Conservation (phyloP, 2,797 vertebrate species). For the Anguilla anguilla region DNA sequence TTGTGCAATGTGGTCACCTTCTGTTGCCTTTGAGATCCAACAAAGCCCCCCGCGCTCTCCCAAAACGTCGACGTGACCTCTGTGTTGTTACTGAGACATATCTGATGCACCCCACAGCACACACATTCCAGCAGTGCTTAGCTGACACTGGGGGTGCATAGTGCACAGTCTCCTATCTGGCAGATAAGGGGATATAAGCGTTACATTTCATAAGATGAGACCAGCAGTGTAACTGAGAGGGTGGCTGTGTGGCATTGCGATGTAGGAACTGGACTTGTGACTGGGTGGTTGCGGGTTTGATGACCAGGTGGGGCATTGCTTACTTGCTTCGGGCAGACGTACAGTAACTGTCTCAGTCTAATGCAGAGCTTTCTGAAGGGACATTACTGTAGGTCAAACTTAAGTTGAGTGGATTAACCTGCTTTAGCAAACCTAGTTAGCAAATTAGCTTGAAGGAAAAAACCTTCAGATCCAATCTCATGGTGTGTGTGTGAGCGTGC, state of each 20-base stretch:
- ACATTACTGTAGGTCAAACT: background rate
- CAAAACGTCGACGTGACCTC: constrained; percentile 28
- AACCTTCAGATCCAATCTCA: background rate
- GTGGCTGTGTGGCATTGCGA: background rate
- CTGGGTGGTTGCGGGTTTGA: background rate
- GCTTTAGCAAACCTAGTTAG: background rate
- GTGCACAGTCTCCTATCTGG: background rate
- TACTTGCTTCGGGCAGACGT: background rate
- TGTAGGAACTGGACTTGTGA: background rate
- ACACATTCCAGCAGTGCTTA: background rate
- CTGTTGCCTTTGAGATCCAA: constrained; percentile 48
- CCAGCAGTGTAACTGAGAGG: background rate
- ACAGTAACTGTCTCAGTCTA: background rate
- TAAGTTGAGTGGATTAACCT: background rate
- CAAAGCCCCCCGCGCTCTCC: constrained; percentile 30
- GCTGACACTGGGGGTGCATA: background rate
- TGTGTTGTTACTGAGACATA: constrained; percentile 49
- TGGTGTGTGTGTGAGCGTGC: background rate
- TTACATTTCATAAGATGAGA: background rate
- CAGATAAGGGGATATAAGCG: background rate
- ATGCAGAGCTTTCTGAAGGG: background rate
- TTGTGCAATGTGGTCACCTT: constrained; percentile 58
- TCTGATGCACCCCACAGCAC: constrained; percentile 18
- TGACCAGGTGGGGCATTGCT: background rate
- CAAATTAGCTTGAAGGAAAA: background rate